Conservation (phyloP, 2,797 vertebrate species). For the Acanthornis magna region DNA sequence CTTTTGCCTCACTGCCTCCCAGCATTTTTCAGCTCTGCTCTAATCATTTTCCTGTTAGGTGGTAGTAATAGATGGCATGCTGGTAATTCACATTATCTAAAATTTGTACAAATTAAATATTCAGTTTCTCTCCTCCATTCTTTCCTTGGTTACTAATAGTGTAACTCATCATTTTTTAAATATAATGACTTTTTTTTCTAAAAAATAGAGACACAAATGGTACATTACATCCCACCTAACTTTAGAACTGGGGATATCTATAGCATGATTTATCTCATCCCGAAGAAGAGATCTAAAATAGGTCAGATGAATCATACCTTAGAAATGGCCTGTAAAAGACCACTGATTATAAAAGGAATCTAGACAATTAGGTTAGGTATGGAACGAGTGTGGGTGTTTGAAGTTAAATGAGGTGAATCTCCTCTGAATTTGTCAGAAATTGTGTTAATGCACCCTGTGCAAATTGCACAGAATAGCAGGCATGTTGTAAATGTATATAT, state of each 20-base stretch:
- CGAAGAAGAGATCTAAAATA: conserved; percentile 40
- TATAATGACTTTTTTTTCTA: conserved; percentile 37
- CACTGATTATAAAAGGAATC: neutral
- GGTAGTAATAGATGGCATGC: neutral
- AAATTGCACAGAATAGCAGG: neutral
- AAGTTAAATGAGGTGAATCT: conserved; percentile 31
- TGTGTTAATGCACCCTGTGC: neutral
- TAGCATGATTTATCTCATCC: conserved; percentile 41
- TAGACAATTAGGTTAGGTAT: conserved; percentile 10
- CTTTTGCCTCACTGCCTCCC: neutral
- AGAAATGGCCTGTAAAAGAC: conserved; percentile 37
- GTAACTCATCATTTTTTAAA: conserved; percentile 41
- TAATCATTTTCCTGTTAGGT: neutral
- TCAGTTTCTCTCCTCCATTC: conserved; percentile 23
- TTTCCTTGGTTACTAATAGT: conserved; percentile 27
- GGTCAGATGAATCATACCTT: conserved; percentile 52
- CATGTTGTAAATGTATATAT: neutral
- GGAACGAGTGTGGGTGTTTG: neutral
- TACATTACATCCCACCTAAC: conserved; percentile 52
- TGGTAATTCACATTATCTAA: conserved; percentile 22
- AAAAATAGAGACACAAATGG: conserved; percentile 26
- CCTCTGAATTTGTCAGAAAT: neutral
- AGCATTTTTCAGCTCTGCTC: conserved; percentile 15
- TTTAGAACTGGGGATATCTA: conserved; percentile 48
- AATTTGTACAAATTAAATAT: conserved; percentile 59